Conservation (phyloP, 2,113 vertebrate genomes). For the Macquaria australasica region DNA sequence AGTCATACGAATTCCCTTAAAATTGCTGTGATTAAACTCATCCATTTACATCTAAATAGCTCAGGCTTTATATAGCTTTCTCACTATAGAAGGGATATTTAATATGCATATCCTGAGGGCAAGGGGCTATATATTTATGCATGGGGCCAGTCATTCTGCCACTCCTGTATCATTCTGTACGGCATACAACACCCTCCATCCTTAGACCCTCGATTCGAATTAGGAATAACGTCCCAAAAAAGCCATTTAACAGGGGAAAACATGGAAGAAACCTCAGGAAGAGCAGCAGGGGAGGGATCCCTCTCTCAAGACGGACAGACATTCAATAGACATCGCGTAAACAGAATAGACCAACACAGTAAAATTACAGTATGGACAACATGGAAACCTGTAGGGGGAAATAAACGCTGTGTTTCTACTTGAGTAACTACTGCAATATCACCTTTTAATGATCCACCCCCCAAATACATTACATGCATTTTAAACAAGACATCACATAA, state of each 20-base stretch:
- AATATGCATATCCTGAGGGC: no score
- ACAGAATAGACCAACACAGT: neutral
- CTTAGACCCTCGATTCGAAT: neutral
- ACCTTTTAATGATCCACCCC: neutral
- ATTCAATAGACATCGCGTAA: neutral
- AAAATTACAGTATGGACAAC: neutral
- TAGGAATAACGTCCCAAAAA: no score
- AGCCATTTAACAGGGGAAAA: no score
- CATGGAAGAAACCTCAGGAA: neutral
- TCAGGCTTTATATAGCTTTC: neutral
- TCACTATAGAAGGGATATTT: no score
- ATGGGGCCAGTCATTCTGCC: neutral
- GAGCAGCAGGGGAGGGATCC: neutral
- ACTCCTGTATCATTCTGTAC: neutral
- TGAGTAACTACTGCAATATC: neutral
- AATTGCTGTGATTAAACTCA: neutral
- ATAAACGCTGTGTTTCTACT: neutral
- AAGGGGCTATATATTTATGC: no score
- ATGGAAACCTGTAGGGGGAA: neutral
- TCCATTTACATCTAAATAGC: neutral
- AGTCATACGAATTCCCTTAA: no score
- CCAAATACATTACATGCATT: neutral
- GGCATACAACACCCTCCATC: neutral
- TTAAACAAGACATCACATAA: neutral
- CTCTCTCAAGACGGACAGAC: neutral